Evolutionary conservation across 2,113 vertebrate species (phyloP).

Genomic region (Narcine bancroftii): DNA sequence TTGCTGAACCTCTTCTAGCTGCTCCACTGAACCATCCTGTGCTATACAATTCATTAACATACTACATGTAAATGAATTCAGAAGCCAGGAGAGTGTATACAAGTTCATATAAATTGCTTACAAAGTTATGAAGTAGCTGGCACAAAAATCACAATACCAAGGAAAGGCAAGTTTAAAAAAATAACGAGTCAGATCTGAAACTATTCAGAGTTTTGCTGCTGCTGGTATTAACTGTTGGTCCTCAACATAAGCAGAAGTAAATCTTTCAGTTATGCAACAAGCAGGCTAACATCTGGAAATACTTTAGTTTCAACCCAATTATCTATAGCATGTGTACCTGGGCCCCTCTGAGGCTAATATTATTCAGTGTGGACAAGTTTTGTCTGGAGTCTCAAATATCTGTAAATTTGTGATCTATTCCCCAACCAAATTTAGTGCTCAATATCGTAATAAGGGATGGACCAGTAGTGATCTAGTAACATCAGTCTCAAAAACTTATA

Average conservation of each 20-base stretch:
- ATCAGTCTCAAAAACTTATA: neutral
- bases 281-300: slow-evolving; percentile 18
- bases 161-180: neutral
- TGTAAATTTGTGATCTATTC: neutral
- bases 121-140: neutral
- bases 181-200: neutral
- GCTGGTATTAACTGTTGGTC: slow-evolving; percentile 6
- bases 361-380: slow-evolving; percentile 19
- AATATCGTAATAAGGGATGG: neutral
- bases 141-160: neutral
- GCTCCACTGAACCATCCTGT: neutral
- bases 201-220: neutral
- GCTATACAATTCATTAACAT: neutral
- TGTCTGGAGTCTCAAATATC: slow-evolving; percentile 10
- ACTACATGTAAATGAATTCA: neutral
- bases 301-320: neutral
- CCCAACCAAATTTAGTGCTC: neutral
- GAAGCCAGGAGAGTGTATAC: neutral
- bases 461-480: neutral
- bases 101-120: neutral
- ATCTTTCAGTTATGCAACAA: slow-evolving; percentile 18
- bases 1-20: no score
- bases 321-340: slow-evolving; percentile 1
- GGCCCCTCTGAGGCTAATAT: neutral
- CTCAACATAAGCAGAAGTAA: neutral